Evolutionary conservation across 2,797 vertebrate species (phyloP).

Genomic region (Notoglanidium macrostoma): DNA sequence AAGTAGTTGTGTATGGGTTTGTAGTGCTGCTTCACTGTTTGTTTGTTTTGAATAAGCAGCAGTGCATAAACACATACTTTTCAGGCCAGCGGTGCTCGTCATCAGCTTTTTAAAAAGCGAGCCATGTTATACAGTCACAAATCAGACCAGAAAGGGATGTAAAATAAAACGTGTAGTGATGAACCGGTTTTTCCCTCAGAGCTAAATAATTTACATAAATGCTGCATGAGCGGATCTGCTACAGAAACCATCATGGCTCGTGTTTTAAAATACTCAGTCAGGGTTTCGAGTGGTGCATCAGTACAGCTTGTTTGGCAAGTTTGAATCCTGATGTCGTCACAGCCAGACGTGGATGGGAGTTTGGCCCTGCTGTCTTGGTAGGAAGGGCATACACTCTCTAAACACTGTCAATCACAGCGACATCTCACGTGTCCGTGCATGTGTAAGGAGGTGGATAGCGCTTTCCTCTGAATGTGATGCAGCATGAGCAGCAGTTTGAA

Average conservation of each 20-base stretch:
- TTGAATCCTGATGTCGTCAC: neutral
- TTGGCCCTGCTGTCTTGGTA: neutral
- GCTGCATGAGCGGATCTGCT: neutral
- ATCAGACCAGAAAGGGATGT: neutral
- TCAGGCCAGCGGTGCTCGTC: neutral
- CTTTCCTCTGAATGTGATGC: neutral
- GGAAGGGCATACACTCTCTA: no score
- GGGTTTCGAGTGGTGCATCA: neutral
- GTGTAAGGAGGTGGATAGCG: neutral
- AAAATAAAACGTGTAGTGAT: neutral
- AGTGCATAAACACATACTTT: neutral
- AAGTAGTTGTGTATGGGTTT: neutral
- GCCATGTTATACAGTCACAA: neutral
- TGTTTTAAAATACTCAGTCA: neutral
- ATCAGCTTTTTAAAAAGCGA: neutral
- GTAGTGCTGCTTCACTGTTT: neutral
- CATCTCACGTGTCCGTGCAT: neutral
- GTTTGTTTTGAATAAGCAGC: neutral
- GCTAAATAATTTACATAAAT: neutral
- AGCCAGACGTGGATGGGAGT: neutral
- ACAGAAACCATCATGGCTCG: neutral
- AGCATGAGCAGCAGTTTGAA: neutral
- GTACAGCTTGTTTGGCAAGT: neutral
- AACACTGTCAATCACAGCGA: neutral
- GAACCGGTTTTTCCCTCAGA: neutral